phyloP scores from a whole-genome alignment of 2,797 vertebrate genomes.

The Sorex maritimensis region DNA sequence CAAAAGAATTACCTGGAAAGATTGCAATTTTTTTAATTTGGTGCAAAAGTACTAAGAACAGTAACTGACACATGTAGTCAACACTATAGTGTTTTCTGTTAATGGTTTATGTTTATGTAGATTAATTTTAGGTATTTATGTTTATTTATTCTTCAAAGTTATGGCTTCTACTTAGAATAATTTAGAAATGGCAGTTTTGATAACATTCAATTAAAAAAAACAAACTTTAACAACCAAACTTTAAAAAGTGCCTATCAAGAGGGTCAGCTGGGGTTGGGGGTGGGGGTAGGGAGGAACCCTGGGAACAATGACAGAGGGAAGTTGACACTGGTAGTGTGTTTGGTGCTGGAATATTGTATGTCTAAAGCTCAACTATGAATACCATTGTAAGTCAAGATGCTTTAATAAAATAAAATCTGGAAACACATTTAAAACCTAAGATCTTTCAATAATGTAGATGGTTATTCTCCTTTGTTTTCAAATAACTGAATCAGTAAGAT shows the following conservation, averaged over 20 bases:
- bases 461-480: background rate
- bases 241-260: no score
- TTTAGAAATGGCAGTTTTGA: background rate
- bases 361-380: no score
- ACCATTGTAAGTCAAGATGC: no score
- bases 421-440: background rate
- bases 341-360: no score
- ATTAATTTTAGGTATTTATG: constrained; percentile 12
- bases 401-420: background rate
- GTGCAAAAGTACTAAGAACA: background rate
- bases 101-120: background rate
- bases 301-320: no score
- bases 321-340: no score
- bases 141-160: background rate
- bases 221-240: background rate
- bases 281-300: no score
- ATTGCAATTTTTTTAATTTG: background rate
- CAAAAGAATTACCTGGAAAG: background rate
- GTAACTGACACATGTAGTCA: background rate
- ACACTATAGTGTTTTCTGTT: background rate
- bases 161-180: background rate
- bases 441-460: background rate
- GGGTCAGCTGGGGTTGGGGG: no score
- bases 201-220: background rate
- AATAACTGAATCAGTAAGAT: background rate